These are phyloP conservation scores for Xenopus laevis DNA, from an alignment of 2,113 vertebrate genomes.

Conservation along the genomic window DNA sequence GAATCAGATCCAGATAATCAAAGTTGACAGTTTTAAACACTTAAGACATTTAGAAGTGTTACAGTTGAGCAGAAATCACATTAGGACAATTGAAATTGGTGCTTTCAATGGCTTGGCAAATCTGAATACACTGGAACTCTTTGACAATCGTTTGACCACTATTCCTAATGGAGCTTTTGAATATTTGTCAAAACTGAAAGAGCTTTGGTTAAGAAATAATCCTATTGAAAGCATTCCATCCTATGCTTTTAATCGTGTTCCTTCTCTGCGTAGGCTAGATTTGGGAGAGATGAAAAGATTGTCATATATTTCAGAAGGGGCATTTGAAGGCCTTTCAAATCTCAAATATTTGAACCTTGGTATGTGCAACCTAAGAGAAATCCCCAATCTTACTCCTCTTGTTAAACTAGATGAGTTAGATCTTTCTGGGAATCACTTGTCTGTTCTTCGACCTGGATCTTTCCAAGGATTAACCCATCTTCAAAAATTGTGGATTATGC, in stretches of 20 bases:
- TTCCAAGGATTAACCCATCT: slow-evolving; percentile 98
- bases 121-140: slow-evolving; percentile 97
- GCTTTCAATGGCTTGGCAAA: slow-evolving; percentile 98
- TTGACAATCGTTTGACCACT: slow-evolving; percentile 97
- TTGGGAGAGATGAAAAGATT: slow-evolving; percentile 94
- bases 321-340: slow-evolving; percentile 97
- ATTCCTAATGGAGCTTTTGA: slow-evolving; percentile 98
- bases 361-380: slow-evolving; percentile 98
- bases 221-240: slow-evolving; percentile 97
- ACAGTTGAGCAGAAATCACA: slow-evolving; percentile 96
- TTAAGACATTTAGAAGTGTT: slow-evolving; percentile 94
- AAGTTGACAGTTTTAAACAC: slow-evolving; percentile 98
- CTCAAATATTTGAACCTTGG: slow-evolving; percentile 98
- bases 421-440: slow-evolving; percentile 95
- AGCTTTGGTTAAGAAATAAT: slow-evolving; percentile 96
- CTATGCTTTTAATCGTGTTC: slow-evolving; percentile 97
- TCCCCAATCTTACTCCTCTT: slow-evolving; percentile 95
- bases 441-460: slow-evolving; percentile 87
- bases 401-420: slow-evolving; percentile 94
- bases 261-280: slow-evolving; percentile 91
- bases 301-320: slow-evolving; percentile 97
- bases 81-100: slow-evolving; percentile 95
- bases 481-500: slow-evolving; percentile 99
- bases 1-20: slow-evolving; percentile 97
- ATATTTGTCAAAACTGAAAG: slow-evolving; percentile 96